Conservation (phyloP, 2,888 invertebrate species). For the Sminthurinus aureus region DNA sequence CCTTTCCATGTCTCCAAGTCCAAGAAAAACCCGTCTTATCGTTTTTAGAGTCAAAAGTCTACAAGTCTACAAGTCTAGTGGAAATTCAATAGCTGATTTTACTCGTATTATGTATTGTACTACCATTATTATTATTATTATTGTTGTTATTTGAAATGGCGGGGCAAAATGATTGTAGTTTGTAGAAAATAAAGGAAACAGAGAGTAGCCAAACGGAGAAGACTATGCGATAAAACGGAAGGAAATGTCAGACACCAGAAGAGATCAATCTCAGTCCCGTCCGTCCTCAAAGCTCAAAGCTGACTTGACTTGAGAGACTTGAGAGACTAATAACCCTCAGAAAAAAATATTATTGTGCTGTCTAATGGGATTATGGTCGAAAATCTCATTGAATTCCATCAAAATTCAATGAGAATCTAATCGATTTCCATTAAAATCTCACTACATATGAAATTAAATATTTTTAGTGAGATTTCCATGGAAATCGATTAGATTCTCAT, state of each 20-base stretch:
- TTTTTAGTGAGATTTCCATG: too few species aligned
- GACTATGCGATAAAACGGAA: slow-evolving; percentile 40
- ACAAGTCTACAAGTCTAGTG: too few species aligned
- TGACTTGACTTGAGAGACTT: slow-evolving; percentile 34
- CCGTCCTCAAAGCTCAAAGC: slow-evolving; percentile 20
- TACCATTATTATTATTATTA: not conserved
- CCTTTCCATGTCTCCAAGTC: not conserved
- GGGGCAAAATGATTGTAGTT: slow-evolving; percentile 10
- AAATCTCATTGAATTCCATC: too few species aligned
- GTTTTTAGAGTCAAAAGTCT: too few species aligned
- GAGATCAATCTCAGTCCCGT: slow-evolving; percentile 49
- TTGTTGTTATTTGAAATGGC: slow-evolving; percentile 1
- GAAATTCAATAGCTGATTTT: slow-evolving; percentile 16
- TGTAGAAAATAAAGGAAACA: slow-evolving; percentile 19
- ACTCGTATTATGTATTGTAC: too few species aligned
- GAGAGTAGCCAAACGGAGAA: not conserved
- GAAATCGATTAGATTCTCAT: too few species aligned
- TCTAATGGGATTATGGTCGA: too few species aligned
- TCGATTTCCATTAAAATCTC: too few species aligned
- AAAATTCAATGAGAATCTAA: too few species aligned
- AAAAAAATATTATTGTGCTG: too few species aligned
- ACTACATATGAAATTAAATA: too few species aligned
- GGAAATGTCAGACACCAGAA: slow-evolving; percentile 51
- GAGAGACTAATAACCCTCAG: slow-evolving; percentile 29
- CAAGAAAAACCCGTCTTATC: not conserved